Evolutionary conservation across 1,140 invertebrate genomes (phyloP), one percentile per base, ranked within the genome.

Genomic region (Geopemphigus sp.): DNA sequence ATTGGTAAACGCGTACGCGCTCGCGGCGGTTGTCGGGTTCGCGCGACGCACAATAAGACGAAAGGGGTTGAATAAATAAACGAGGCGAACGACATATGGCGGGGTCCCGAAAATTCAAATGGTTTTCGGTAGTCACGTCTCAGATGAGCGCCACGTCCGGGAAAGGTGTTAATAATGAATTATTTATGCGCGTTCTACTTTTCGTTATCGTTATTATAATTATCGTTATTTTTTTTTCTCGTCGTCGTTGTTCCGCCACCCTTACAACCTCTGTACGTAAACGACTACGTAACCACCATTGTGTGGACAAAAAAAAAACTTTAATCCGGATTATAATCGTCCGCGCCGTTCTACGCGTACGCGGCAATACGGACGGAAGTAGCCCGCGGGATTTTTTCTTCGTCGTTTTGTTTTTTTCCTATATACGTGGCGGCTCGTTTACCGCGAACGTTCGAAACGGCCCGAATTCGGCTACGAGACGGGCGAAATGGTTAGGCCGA

Each of bases 161-260:
- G 47, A 70, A 70, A 70, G 68, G 68, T 70, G 68, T 70, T 70
- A 53, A 70, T 70, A 70, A 70, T 70, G 68, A 70, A 70, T 70
- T 70, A 70, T 70, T 70, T 70, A 70, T 63, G 15, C 50, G 47
- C 15, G 68, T 70, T 70, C 47, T 54, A 15, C 17, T 54, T 70
- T 70, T 70, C 10, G 3, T 68, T 5, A 45, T 47, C 29, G 26
- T 39, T 66, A 32, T 63, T 32, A 32, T 63, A 32, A 29, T 63
- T 64, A 32, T 64, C 39, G 11, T 64, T 39, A 39, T 39, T 50
- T 50, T 50, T 50, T 50, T 50, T 50, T 6, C 45, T 63, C 0
- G 61, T 39, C 8, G 32, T 39, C 8, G 32, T 39, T 39, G 32
- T 39, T 19, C 29, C 19, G 29, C 29, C 64, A 29, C 68, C 50